Evolutionary conservation across 2,113 vertebrate genomes (phyloP).

Genomic region (Mesembrinibis cayennensis): DNA sequence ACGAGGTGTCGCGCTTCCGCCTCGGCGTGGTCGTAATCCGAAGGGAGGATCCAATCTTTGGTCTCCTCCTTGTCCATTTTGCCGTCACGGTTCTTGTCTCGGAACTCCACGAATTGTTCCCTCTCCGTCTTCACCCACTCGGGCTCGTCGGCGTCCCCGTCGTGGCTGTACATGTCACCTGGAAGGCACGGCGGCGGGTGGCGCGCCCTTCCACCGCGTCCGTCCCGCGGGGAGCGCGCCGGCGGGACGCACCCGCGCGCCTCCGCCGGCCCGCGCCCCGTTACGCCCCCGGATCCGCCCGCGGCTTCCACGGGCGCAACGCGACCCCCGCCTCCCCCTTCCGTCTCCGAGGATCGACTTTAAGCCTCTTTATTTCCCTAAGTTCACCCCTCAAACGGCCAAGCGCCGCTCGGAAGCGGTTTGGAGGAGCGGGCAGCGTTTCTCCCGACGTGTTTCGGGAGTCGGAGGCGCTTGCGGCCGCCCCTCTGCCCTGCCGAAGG

Average conservation of each 20-base stretch:
- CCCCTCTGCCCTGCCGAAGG: background rate
- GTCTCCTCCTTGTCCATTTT: slow-evolving; percentile 93
- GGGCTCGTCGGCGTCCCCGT: slow-evolving; percentile 81
- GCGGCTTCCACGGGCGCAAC: too few species aligned
- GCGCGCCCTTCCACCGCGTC: too few species aligned
- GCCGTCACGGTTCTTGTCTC: slow-evolving; percentile 92
- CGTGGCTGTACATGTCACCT: slow-evolving; percentile 90
- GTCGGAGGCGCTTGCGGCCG: too few species aligned
- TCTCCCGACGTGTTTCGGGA: background rate
- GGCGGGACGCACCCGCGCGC: too few species aligned
- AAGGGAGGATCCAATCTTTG: slow-evolving; percentile 91
- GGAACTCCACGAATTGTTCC: slow-evolving; percentile 89
- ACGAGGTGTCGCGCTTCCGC: slow-evolving; percentile 91
- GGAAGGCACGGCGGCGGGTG: background rate
- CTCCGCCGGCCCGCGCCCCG: too few species aligned
- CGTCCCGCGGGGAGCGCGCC: background rate
- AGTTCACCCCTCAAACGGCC: background rate
- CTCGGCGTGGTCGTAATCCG: slow-evolving; percentile 88
- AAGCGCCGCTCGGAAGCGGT: rapidly evolving
- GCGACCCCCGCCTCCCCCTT: background rate
- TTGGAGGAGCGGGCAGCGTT: background rate
- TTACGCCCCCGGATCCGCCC: background rate
- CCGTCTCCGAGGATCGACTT: background rate
- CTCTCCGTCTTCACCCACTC: slow-evolving; percentile 91
- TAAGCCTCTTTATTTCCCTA: background rate